phyloP scores from a whole-genome alignment of 2,888 invertebrate species.

The Stenodera caucasica region DNA sequence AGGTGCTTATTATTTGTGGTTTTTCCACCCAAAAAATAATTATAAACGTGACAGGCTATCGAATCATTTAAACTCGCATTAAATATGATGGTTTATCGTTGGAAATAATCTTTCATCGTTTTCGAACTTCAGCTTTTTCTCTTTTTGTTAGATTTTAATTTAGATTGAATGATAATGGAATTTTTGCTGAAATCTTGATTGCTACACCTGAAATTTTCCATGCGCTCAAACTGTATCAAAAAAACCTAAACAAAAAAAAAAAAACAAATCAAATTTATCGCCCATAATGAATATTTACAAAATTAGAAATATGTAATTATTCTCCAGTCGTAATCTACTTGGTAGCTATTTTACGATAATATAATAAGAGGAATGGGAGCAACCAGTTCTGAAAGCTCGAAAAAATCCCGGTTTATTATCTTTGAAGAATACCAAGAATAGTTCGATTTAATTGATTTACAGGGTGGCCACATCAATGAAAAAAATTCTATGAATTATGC shows the following conservation, averaged over 20 bases:
- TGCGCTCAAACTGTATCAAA: not conserved
- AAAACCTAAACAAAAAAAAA: too few relatives aligned
- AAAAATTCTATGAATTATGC: not conserved
- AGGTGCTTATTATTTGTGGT: slow-evolving; percentile 6
- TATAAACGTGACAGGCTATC: not conserved
- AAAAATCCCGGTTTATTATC: slow-evolving; percentile 2
- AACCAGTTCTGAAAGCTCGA: not conserved
- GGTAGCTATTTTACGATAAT: not conserved
- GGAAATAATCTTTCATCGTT: slow-evolving; percentile 1
- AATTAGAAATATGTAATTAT: not conserved
- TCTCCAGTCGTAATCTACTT: not conserved
- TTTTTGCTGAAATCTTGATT: not conserved
- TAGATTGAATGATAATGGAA: not conserved
- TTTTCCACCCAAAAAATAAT: slow-evolving; percentile 1
- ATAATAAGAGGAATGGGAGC: not conserved
- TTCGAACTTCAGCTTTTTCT: not conserved
- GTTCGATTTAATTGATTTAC: slow-evolving; percentile 2
- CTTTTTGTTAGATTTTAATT: not conserved
- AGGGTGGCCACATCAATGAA: not conserved
- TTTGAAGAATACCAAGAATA: not conserved
- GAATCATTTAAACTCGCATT: not conserved
- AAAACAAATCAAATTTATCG: too few relatives aligned
- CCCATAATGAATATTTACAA: too few relatives aligned
- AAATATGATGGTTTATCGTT: not conserved
- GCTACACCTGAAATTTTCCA: not conserved